Evolutionary conservation across 2,797 vertebrate species (phyloP), one percentile per base, ranked within the genome.

Genomic region (Cyprinodon diabolis): DNA sequence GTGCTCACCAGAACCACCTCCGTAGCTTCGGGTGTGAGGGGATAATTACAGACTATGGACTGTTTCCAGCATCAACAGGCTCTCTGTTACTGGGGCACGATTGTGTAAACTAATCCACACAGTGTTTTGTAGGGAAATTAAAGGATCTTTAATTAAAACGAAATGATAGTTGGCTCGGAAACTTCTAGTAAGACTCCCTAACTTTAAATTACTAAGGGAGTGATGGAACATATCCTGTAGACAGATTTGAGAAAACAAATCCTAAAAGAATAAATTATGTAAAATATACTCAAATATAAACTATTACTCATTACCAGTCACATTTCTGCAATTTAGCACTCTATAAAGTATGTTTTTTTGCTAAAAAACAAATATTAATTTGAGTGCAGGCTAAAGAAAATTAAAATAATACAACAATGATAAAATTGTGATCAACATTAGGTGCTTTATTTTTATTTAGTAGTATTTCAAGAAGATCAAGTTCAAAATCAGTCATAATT

Each of bases 41-140:
- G 82, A 86, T 94, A 94, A 96, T 95, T 94, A 93, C 87, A 94
- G 87, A 84, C 80, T 21, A 11, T 71, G 73, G 78, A 55, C 70
- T 68, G 76, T 76, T 63, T 51, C 72, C 69, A 58, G 89, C 90
- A 92, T 93, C 91, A 93, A 93, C 91, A 87, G 90, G 60, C 80
- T 72, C 87, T 76, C 85, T 92, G 88, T 92, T 92, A 74, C 56
- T 75, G 73, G 52, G 80, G 77, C 80, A 68, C 69, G 66, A 81
- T 72, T 86, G 89, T 92, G 88, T 77, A 68, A 80, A 68, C 65
- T 86, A 79, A 80, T 90, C 86, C 83, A 92, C 90, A 87, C 79
- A 72, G 74, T 71, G 78, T 62, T 87, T 91, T 92, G 86, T 88
- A 69, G 21, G 6, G 23, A 71, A 74, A 86, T 88, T 72, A 75